Evolutionary conservation across 2,113 vertebrate species (phyloP).

Genomic region (Oxygymnocypris stewartii): DNA sequence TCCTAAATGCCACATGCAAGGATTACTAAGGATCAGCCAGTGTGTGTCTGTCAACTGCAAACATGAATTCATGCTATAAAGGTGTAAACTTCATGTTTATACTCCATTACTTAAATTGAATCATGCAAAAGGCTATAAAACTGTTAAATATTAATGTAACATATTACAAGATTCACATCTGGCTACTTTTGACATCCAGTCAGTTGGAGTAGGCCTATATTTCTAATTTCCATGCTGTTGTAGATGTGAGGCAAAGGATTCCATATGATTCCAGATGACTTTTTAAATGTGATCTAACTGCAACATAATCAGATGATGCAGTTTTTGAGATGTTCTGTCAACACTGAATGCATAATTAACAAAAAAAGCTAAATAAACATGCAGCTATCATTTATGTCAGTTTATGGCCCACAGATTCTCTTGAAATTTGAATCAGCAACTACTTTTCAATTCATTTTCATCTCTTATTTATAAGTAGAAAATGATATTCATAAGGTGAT

Average conservation of each 20-base stretch:
- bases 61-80: not conserved
- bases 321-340: not conserved
- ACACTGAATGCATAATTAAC: conserved; percentile 11
- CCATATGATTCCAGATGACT: conserved; percentile 3
- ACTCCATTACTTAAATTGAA: not conserved
- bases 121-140: not conserved
- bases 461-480: conserved; percentile 29
- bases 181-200: not conserved
- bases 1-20: not conserved
- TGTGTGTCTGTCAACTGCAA: not conserved
- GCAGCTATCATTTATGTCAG: not conserved
- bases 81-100: not conserved
- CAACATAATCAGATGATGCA: not conserved
- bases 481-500: conserved; percentile 38
- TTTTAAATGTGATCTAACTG: not conserved
- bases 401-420: not conserved
- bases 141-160: not conserved
- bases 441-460: conserved; percentile 1
- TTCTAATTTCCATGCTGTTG: not conserved
- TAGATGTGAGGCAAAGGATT: not conserved
- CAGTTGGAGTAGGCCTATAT: not conserved
- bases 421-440: conserved; percentile 17
- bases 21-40: not conserved
- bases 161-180: not conserved
- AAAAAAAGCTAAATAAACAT: not conserved